Conservation (phyloP, 2,888 invertebrate genomes). For the Amphimallon solstitiale region DNA sequence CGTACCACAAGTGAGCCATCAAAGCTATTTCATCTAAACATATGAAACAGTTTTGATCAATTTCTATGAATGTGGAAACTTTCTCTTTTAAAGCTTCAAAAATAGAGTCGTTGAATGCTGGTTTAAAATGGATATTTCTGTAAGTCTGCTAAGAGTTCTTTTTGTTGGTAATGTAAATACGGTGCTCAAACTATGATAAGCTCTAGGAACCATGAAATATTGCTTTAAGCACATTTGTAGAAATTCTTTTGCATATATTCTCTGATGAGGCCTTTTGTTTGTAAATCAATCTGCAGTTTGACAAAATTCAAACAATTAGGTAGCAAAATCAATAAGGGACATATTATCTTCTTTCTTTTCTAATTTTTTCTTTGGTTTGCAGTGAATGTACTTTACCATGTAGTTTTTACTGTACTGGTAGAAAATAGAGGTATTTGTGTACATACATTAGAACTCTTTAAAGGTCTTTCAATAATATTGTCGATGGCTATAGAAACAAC, state of each 20-base stretch:
- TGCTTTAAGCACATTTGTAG: not conserved
- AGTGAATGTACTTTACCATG: not conserved
- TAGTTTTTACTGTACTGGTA: not conserved
- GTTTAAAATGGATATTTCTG: too few species aligned
- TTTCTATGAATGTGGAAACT: too few species aligned
- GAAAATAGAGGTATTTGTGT: not conserved
- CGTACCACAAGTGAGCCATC: constrained; percentile 39
- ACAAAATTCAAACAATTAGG: not conserved
- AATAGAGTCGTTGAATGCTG: too few species aligned
- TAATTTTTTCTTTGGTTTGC: not conserved
- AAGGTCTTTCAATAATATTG: not conserved
- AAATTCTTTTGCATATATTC: constrained; percentile 2
- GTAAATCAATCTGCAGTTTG: not conserved
- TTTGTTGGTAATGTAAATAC: too few species aligned
- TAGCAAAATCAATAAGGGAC: not conserved
- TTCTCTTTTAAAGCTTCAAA: too few species aligned
- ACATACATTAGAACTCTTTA: not conserved
- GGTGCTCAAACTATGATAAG: too few species aligned
- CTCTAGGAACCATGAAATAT: too few species aligned
- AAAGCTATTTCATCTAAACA: constrained; percentile 39
- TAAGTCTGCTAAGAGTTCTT: too few species aligned
- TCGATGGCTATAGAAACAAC: too few species aligned
- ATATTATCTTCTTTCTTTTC: not conserved
- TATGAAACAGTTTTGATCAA: not conserved
- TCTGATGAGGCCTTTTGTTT: not conserved